Conservation (phyloP, 2,113 vertebrate species). For the Festucalex cinctus region DNA sequence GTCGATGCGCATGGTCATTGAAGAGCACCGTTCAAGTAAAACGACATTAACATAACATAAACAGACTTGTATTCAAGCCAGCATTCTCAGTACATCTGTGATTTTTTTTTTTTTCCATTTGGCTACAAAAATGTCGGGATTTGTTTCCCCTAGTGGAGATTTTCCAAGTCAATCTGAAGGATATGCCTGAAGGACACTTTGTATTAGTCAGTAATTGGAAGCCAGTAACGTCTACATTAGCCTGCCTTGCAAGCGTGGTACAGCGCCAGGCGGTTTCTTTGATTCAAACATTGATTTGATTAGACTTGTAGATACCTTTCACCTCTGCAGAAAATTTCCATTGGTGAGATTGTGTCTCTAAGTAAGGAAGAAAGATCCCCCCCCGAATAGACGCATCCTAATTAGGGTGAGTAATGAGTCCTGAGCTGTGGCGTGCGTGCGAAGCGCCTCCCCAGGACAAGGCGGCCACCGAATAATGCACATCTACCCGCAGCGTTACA, state of each 20-base stretch:
- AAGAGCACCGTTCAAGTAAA: not conserved
- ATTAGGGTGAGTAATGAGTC: conserved; percentile 76
- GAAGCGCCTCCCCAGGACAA: conserved; percentile 56
- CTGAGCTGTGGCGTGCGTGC: conserved; percentile 57
- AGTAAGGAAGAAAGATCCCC: conserved; percentile 50
- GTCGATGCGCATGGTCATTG: not conserved
- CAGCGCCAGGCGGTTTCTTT: conserved; percentile 43
- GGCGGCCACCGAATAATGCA: conserved; percentile 63
- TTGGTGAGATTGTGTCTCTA: conserved; percentile 55
- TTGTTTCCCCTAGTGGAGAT: conserved; percentile 64
- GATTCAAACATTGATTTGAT: conserved; percentile 70
- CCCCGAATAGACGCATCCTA: conserved; percentile 67
- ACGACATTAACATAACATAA: not conserved
- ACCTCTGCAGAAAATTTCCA: conserved; percentile 63
- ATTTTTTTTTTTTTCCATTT: conserved; percentile 45
- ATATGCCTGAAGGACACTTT: conserved; percentile 68
- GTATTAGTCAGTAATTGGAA: conserved; percentile 67
- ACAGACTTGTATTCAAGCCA: conserved; percentile 45
- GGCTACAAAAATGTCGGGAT: conserved; percentile 60
- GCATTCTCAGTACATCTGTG: conserved; percentile 54
- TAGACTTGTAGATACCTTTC: conserved; percentile 67
- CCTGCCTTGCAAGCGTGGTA: conserved; percentile 40
- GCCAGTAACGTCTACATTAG: conserved; percentile 64
- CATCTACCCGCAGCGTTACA: conserved; percentile 62
- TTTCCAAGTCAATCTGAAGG: conserved; percentile 59